Evolutionary conservation across 2,113 vertebrate species (phyloP).

Genomic region (Onychostruthus taczanowskii): DNA sequence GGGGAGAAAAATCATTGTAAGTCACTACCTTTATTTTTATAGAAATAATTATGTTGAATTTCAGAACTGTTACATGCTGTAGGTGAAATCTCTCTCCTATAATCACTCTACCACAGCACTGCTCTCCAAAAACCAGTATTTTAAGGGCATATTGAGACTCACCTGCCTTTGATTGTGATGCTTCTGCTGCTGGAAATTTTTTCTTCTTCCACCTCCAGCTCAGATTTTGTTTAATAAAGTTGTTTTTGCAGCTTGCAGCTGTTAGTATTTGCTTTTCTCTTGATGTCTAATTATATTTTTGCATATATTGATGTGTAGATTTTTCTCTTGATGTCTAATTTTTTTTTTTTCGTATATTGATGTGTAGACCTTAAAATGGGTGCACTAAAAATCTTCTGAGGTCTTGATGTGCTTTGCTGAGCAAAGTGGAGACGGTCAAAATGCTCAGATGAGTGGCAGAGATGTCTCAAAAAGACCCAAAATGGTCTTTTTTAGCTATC

Average conservation of each 20-base stretch:
- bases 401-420: neutral
- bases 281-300: neutral
- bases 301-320: neutral
- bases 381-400: neutral
- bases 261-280: neutral
- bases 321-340: neutral
- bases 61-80: neutral
- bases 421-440: neutral
- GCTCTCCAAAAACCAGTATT: accelerated
- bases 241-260: neutral
- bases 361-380: neutral
- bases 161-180: neutral
- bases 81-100: neutral
- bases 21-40: too few relatives aligned
- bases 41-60: neutral
- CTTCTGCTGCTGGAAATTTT: neutral
- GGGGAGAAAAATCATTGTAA: neutral
- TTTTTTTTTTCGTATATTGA: neutral
- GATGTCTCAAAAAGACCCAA: neutral
- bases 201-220: neutral
- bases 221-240: neutral
- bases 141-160: neutral
- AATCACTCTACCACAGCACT: neutral
- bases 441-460: neutral
- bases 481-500: neutral